Evolutionary conservation across 1,140 invertebrate genomes (phyloP), one percentile per base, ranked within the genome.

Genomic region (Zophobas atratus): DNA sequence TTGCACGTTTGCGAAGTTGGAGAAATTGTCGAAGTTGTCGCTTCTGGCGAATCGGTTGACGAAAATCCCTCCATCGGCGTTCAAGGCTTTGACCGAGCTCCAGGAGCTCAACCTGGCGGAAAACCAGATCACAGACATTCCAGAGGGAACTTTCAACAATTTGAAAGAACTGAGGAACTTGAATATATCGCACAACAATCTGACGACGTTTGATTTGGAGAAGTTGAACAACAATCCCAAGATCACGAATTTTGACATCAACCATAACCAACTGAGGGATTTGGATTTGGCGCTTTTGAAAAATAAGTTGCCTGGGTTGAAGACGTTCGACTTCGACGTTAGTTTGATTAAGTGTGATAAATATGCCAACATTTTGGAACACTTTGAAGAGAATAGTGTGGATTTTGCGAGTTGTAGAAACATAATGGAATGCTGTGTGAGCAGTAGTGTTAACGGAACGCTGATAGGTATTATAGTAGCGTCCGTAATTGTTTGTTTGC

Each of bases 101-200:
- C 2, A 63, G 43, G 57, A 63, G 20, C 5, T 63, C 1, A 43
- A 63, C 5, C 33, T 63, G 33, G 57, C 35, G 6, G 36, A 41
- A 6, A 63, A 63, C 20, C 2, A 41, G 43, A 39, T 63, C n/a
- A 20, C 1, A 8, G 36, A 63, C 6, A 63, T 63, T 20, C 36
- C 57, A 32, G 57, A 63, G 20, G 38, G 38, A 1, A 3, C 34
- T 1, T 63, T 63, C 4, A 38, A 63, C n/a, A n/a, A 41, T 63
- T 43, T 63, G n/a, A 38, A 2, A 63, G 6, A 41, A 4, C 38
- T 63, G 20, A 39, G 34, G 33, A 41, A 20, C 1, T 43, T 63
- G 8, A 63, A 63, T 43, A 63, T 63, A n/a, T 63, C 57, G 33
- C 36, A 63, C n/a, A 63, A 63, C 36, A 8, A 8, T n/a, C 36